Conservation (phyloP, 2,797 vertebrate genomes). For the Helarctos malayanus region DNA sequence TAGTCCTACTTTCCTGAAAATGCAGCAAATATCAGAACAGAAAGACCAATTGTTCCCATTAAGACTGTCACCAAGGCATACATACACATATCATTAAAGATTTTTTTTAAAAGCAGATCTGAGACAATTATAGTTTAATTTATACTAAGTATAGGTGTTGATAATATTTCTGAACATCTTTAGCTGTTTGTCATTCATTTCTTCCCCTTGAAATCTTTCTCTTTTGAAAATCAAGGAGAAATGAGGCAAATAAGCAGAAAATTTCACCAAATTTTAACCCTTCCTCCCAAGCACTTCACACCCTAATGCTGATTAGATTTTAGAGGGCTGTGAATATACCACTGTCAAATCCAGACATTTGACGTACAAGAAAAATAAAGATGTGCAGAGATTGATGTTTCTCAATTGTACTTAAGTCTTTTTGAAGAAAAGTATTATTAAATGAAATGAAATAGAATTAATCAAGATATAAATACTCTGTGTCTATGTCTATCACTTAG, state of each 20-base stretch:
- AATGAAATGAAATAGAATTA: conserved; percentile 2
- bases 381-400: background rate
- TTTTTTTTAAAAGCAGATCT: background rate
- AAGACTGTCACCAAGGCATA: background rate
- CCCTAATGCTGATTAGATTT: background rate
- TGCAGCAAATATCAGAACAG: background rate
- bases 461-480: conserved; percentile 25
- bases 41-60: conserved; percentile 13
- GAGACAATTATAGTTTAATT: conserved; percentile 43
- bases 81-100: background rate
- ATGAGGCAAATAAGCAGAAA: conserved; percentile 56
- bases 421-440: background rate
- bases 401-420: background rate
- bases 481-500: background rate
- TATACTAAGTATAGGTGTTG: conserved; percentile 36
- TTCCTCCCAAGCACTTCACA: conserved; percentile 26
- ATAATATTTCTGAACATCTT: conserved; percentile 67
- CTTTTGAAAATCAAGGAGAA: conserved; percentile 1
- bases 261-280: conserved; percentile 36
- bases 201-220: conserved; percentile 39
- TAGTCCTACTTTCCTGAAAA: conserved; percentile 43
- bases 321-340: background rate
- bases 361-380: background rate
- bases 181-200: conserved; percentile 65
- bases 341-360: conserved; percentile 8